Base-by-base conservation (phyloP, 1,140 invertebrate genomes). In the Eupristina koningsbergeri region DNA sequence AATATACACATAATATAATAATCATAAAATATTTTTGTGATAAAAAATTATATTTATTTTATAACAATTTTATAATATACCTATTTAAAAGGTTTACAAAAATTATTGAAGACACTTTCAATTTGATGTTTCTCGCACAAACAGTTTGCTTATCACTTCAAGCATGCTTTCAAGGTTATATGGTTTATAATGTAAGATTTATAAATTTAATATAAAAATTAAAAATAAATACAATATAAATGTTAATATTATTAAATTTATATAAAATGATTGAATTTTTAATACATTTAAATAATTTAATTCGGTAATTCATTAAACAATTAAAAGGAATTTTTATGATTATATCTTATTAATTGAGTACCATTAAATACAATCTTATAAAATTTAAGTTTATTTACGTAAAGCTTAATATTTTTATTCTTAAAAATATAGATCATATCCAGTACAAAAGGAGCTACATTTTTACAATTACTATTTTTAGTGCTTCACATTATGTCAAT, bases 51-150 rank as follows among this genome's bases (percentile, higher is more conserved):
- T 45, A 45, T 7, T 45, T 7, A 45, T 45, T n/a, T n/a, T 61
- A 6, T 61, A 61, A n/a, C 7, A 29, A 13, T 31, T 31, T 63
- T 63, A 31, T 13, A 63, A 29, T 63, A 13, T 63, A 13, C 29
- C 39, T 41, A 79, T 26, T 8, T 41, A 84, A 91, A 86, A 85
- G 88, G 39, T 87, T 91, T 0, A 87, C 88, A 1, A 77, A 41
- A 7, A 87, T 88, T 29, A 87, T 93, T 63, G 91, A 93, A 86
- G 36, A 77, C 0, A 91, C 89, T 80, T 88, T 86, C 36, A 85
- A 84, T 34, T 17, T 79, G 11, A 84, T 87, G 63, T 76, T 88
- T 77, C 83, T 88, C 7, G 53, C 79, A 2, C 86, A 87, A 74
- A 41, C 85, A 11, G 19, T 84, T 11, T 78, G 45, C 3, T 86